Percentiles rank a stretch among this genome's conserved stretches.
Conservation (phyloP, 2,113 vertebrate species). For the Dipodomys spectabilis region DNA sequence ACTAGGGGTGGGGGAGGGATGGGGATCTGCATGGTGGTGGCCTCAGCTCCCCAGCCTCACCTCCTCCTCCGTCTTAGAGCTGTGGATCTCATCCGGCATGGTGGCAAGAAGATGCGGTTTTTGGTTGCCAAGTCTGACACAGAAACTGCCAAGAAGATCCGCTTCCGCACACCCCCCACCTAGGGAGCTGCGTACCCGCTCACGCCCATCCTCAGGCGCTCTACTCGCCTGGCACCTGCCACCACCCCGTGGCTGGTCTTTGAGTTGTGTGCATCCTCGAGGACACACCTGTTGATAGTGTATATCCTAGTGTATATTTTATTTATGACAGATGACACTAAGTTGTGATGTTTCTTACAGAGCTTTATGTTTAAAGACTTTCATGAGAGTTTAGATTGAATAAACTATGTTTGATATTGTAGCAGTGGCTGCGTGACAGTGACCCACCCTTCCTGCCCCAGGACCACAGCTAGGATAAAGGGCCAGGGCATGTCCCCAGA, state of each 20-base stretch:
- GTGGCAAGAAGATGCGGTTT: constrained; percentile 93
- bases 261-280: neutral
- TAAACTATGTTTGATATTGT: constrained; percentile 78
- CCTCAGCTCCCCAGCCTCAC: neutral
- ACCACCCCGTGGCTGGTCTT: too few species aligned
- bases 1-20: neutral
- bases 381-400: constrained; percentile 78
- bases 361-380: constrained; percentile 69
- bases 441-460: neutral
- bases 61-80: constrained; percentile 86
- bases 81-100: constrained; percentile 94
- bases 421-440: neutral
- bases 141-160: constrained; percentile 94
- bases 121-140: constrained; percentile 95
- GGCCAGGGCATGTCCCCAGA: too few species aligned
- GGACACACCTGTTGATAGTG: constrained; percentile 68
- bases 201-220: fast-evolving
- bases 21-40: neutral
- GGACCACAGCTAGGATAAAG: neutral
- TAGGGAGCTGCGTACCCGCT: constrained; percentile 5
- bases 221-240: neutral
- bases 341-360: constrained; percentile 66
- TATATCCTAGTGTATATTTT: constrained; percentile 77
- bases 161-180: constrained; percentile 86
- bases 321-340: constrained; percentile 69